These are phyloP conservation scores for Lampris incognitus DNA, from an alignment of 2,113 vertebrate species.

Conservation along the genomic window DNA sequence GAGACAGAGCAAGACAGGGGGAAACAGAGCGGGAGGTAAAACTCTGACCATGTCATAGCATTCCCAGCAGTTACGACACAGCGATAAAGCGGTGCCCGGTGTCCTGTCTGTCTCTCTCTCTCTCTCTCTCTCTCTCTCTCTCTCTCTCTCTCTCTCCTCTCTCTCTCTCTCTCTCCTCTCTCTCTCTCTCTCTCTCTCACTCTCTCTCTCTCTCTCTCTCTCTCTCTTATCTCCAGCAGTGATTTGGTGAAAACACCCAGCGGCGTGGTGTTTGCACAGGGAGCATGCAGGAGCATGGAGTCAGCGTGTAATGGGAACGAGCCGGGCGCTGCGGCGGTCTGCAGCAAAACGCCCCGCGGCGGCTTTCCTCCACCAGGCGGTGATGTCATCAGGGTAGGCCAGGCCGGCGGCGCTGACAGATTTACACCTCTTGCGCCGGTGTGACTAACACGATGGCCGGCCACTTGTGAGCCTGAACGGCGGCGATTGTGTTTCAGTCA, in stretches of 20 bases:
- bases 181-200: not conserved
- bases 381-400: constrained; percentile 48
- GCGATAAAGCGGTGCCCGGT: no score
- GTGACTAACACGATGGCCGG: constrained; percentile 25
- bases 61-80: no score
- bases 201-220: constrained; percentile 20
- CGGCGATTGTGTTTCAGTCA: constrained; percentile 16
- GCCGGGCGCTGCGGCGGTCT: constrained; percentile 33
- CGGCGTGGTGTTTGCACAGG: constrained; percentile 18
- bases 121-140: constrained; percentile 21
- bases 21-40: no score
- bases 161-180: constrained; percentile 9
- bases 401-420: constrained; percentile 40
- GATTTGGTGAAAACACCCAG: constrained; percentile 50
- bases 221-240: constrained; percentile 34
- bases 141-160: constrained; percentile 17
- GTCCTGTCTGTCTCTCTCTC: no score
- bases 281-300: constrained; percentile 28
- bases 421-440: constrained; percentile 31
- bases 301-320: constrained; percentile 50
- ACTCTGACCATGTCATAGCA: no score
- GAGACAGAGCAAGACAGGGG: no score
- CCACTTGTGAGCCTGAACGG: constrained; percentile 3
- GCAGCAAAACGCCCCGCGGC: constrained; percentile 48
- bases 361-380: constrained; percentile 15